phyloP scores from a whole-genome alignment of 2,113 vertebrate species.

The Zosterops lateralis region DNA sequence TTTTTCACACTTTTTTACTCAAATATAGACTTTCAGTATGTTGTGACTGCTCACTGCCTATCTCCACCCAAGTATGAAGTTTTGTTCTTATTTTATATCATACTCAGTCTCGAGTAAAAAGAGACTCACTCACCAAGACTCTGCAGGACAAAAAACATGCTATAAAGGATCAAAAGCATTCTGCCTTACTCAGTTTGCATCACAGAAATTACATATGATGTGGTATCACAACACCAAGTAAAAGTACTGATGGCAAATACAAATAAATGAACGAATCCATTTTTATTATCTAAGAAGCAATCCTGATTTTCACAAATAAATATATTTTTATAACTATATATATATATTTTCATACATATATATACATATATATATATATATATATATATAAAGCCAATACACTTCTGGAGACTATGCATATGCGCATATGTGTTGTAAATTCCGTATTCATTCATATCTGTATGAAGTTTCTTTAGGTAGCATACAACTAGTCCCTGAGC shows the following conservation, averaged over 20 bases:
- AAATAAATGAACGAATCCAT: background rate
- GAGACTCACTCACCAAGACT: background rate
- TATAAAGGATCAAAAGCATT: background rate
- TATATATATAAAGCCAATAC: background rate
- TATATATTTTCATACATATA: too few relatives aligned
- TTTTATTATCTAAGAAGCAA: background rate
- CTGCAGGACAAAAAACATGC: background rate
- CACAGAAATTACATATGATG: background rate
- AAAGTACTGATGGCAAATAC: background rate
- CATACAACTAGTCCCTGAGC: background rate
- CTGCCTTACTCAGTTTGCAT: background rate
- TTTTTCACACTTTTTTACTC: background rate
- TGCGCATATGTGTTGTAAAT: background rate
- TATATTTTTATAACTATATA: background rate
- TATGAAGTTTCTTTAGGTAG: background rate
- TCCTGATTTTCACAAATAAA: background rate
- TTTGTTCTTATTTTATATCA: background rate
- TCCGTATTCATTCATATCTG: background rate
- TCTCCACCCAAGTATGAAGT: background rate
- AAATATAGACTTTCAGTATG: background rate
- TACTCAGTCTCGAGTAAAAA: background rate
- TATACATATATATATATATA: background rate
- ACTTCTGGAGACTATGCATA: background rate
- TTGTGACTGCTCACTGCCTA: background rate
- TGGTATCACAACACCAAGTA: background rate